Evolutionary conservation across 2,797 vertebrate species (phyloP).

Genomic region (Erithacus rubecula): DNA sequence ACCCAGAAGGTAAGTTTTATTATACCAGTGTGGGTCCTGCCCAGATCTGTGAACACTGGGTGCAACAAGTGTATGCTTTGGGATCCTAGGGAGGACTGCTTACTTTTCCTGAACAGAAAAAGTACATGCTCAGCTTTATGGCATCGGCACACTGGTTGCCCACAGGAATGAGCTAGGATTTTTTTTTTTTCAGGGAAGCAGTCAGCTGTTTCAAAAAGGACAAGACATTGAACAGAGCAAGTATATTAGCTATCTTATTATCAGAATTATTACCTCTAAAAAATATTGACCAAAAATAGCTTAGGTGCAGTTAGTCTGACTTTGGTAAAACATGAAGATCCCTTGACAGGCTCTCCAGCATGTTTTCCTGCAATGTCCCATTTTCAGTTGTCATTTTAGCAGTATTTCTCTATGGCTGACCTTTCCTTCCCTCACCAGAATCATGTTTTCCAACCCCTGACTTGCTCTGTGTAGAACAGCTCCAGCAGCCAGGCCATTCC

Average conservation of each 20-base stretch:
- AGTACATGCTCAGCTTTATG: background rate
- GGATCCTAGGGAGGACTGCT: background rate
- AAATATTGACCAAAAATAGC: background rate
- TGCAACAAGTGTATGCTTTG: background rate
- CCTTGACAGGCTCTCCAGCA: background rate
- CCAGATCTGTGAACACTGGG: background rate
- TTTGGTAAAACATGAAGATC: background rate
- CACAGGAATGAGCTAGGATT: background rate
- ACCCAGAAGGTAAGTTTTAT: background rate
- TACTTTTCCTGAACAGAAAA: background rate
- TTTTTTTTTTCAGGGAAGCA: background rate
- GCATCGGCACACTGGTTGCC: background rate
- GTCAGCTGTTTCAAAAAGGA: background rate
- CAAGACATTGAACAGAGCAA: background rate
- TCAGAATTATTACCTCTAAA: background rate
- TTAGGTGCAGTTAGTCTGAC: background rate
- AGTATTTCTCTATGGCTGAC: background rate
- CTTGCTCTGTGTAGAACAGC: background rate
- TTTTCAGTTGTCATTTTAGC: background rate
- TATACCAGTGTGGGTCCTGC: background rate
- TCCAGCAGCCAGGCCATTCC: background rate
- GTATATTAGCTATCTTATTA: background rate
- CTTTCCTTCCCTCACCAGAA: background rate
- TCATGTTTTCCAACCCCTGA: background rate
- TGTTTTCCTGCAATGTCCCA: background rate